Base-by-base conservation (phyloP, 2,888 invertebrate species). In the Thysanoteuthis rhombus region DNA sequence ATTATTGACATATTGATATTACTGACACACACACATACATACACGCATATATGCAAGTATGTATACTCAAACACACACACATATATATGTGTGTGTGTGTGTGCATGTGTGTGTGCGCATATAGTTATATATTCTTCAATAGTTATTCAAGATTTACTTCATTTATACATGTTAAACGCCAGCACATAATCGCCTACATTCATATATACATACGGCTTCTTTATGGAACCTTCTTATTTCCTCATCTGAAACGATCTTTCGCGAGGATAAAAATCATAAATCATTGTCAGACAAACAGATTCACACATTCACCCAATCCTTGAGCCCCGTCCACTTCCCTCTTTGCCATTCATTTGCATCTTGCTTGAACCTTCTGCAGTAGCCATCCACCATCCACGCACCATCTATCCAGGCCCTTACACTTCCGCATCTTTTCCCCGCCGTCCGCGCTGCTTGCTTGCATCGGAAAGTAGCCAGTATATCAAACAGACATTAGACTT, bases 401-500 rank as follows among this genome's bases (percentile, higher is more conserved):
- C 75, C 4, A 0, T n/a, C 16, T 16, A n/a, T 75, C 19, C 75
- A 75, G 75, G 10, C 75, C n/a, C n/a, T 75, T 19, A 75, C 75
- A 36, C 75, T 75, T 75, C n/a, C 75, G 75, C 16, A 75, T n/a
- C n/a, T n/a, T n/a, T 16, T 16, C n/a, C 75, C n/a, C 12, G n/a
- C n/a, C 75, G 75, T 75, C n/a, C 12, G 75, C n/a, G 75, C n/a
- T n/a, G 75, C 75, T n/a, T n/a, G n/a, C n/a, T 75, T 75, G 75
- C 75, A 75, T 75, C 75, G 75, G 16, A 75, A 75, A 75, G 75
- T 75, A n/a, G 75, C 75, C n/a, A n/a, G 75, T 75, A 75, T 75
- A 75, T 75, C 75, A 75, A 75, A 75, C n/a, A 75, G 75, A 75
- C 75, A 75, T 75, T 75, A n/a, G 75, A n/a, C n/a, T 75, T 75